A percentile compares a stretch with the other conserved stretches of the same genome.
Conservation (phyloP, 2,888 invertebrate species). For the Lordiphosa fenestrarum region DNA sequence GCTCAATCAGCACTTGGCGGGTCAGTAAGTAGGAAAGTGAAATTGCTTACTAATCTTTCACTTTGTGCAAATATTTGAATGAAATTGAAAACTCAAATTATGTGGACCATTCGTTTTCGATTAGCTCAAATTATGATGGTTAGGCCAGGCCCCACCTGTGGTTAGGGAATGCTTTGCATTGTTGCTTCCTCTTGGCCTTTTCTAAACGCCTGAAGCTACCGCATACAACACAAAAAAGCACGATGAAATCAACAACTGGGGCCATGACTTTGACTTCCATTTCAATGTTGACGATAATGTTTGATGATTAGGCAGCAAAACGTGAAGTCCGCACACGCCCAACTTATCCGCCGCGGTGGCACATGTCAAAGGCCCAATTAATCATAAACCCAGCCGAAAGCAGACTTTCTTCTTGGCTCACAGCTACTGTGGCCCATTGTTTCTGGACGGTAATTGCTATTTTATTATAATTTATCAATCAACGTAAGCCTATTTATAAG, state of each 20-base stretch:
- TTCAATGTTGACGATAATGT: slow-evolving; percentile 67
- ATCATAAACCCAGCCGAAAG: slow-evolving; percentile 38
- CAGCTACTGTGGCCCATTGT: slow-evolving; percentile 39
- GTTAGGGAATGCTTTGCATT: slow-evolving; percentile 18
- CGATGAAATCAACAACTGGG: slow-evolving; percentile 26
- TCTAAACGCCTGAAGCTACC: slow-evolving; percentile 39
- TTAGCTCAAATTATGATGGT: slow-evolving; percentile 13
- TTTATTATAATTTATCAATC: slow-evolving; percentile 42
- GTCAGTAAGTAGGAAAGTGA: too few relatives aligned
- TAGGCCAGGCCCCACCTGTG: slow-evolving; percentile 2
- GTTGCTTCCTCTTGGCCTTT: neutral
- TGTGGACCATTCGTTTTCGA: slow-evolving; percentile 12
- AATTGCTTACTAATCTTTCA: slow-evolving; percentile 33
- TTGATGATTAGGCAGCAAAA: slow-evolving; percentile 65
- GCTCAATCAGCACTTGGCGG: slow-evolving; percentile 2
- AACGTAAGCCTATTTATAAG: slow-evolving; percentile 52
- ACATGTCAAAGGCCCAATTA: slow-evolving; percentile 63
- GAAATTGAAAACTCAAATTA: slow-evolving; percentile 21
- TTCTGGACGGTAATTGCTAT: slow-evolving; percentile 26
- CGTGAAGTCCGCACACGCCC: slow-evolving; percentile 56
- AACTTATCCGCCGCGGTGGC: too few relatives aligned
- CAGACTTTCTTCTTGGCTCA: slow-evolving; percentile 48
- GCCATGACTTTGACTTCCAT: slow-evolving; percentile 60
- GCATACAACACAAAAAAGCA: slow-evolving; percentile 24
- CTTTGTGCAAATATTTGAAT: slow-evolving; percentile 40